A percentile compares a stretch with the other conserved stretches of the same genome.
Conservation (phyloP, 2,797 vertebrate species). For the Todus mexicanus region DNA sequence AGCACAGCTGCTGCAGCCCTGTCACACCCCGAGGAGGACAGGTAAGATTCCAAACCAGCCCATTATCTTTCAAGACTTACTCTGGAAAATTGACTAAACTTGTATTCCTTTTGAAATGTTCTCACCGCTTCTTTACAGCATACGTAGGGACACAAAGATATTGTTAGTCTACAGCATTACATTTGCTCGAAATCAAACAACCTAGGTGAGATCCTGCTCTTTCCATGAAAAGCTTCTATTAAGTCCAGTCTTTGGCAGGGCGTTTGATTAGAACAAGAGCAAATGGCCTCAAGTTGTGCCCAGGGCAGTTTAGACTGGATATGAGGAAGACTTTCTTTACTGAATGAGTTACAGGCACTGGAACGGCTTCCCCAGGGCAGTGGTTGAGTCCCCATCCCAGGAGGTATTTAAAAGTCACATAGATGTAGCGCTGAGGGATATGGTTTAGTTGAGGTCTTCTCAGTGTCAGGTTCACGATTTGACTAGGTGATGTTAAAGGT, state of each 20-base stretch:
- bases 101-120: neutral
- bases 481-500: too few species aligned
- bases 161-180: accelerated
- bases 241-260: neutral
- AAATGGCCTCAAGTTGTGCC: too few species aligned
- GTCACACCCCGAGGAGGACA: neutral
- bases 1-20: neutral
- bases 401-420: too few species aligned
- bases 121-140: neutral
- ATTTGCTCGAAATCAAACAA: neutral
- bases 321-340: too few species aligned
- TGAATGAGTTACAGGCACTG: too few species aligned
- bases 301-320: too few species aligned
- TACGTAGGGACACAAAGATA: accelerated
- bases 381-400: too few species aligned
- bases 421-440: too few species aligned
- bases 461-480: too few species aligned
- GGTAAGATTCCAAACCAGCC: neutral
- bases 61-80: neutral
- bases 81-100: neutral
- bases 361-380: too few species aligned
- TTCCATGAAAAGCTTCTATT: neutral
- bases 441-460: too few species aligned
- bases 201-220: neutral
- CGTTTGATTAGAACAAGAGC: too few species aligned